These are phyloP conservation scores for Pristionchus arcanus DNA, from an alignment of 2,888 invertebrate genomes.

Conservation along the genomic window DNA sequence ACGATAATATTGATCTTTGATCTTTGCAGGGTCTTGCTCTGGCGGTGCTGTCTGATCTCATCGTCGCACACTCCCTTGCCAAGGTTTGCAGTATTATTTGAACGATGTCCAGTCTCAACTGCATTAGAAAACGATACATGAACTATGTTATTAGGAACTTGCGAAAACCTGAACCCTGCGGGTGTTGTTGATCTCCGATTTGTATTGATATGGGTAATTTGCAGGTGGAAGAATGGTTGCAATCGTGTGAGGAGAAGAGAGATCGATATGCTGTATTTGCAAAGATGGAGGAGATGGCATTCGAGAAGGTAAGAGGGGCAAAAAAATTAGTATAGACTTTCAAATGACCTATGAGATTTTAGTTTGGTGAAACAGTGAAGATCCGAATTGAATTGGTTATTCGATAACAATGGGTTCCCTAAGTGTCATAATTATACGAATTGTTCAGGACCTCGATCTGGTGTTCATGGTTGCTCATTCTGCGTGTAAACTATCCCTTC, in stretches of 20 bases:
- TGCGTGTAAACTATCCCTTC: neutral
- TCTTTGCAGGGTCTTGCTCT: conserved; percentile 5
- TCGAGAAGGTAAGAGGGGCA: neutral
- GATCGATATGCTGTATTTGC: neutral
- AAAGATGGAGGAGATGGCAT: neutral
- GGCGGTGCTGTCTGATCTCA: neutral
- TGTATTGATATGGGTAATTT: neutral
- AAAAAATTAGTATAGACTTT: neutral
- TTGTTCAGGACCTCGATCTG: neutral
- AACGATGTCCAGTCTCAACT: too few relatives aligned
- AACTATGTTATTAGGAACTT: too few relatives aligned
- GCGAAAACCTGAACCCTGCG: too few relatives aligned
- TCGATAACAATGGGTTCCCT: neutral
- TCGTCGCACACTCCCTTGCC: neutral
- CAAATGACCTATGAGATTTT: neutral
- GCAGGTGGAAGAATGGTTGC: neutral
- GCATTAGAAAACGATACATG: too few relatives aligned
- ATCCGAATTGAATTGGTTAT: neutral
- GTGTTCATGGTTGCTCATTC: neutral
- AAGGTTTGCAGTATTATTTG: neutral
- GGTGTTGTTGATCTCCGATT: neutral
- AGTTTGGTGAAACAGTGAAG: too few relatives aligned
- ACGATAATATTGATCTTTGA: neutral
- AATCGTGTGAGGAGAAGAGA: neutral
- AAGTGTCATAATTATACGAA: neutral